A percentile compares a stretch with the other conserved stretches of the same genome.
Evolutionary conservation across 1,140 invertebrate genomes (phyloP).

Genomic region (Drosophila pectinifera): DNA sequence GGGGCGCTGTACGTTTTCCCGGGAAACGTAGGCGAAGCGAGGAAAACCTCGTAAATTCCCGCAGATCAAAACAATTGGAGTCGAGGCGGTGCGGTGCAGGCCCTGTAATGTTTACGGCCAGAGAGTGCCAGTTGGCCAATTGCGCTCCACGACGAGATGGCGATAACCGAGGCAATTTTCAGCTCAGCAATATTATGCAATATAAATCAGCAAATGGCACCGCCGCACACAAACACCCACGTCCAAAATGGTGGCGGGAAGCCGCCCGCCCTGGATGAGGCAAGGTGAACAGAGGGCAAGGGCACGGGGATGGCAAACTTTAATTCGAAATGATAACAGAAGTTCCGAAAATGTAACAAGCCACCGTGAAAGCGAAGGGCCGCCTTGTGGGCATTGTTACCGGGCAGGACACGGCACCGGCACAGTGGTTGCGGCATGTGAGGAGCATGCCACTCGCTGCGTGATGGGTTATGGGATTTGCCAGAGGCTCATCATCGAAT

Average conservation of each 20-base stretch:
- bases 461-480: conserved; percentile 6
- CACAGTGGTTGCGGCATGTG: conserved; percentile 44
- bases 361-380: conserved; percentile 64
- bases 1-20: conserved; percentile 18
- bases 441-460: conserved; percentile 2
- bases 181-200: conserved; percentile 75
- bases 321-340: conserved; percentile 81
- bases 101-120: conserved; percentile 61
- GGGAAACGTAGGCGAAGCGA: conserved; percentile 18
- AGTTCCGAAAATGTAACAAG: conserved; percentile 70
- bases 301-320: conserved; percentile 45
- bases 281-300: conserved; percentile 44
- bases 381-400: conserved; percentile 25
- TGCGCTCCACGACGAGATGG: conserved; percentile 50
- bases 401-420: neutral
- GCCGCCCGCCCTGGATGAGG: conserved; percentile 13
- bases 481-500: conserved; percentile 2
- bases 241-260: conserved; percentile 18
- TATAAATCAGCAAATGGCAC: conserved; percentile 82
- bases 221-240: conserved; percentile 25
- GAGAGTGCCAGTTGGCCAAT: conserved; percentile 63
- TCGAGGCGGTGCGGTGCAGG: conserved; percentile 24
- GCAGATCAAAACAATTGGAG: conserved; percentile 74
- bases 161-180: conserved; percentile 64
- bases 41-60: conserved; percentile 64